Base-by-base conservation (phyloP, 1,140 invertebrate genomes). In the Hypsibius dujardini region DNA sequence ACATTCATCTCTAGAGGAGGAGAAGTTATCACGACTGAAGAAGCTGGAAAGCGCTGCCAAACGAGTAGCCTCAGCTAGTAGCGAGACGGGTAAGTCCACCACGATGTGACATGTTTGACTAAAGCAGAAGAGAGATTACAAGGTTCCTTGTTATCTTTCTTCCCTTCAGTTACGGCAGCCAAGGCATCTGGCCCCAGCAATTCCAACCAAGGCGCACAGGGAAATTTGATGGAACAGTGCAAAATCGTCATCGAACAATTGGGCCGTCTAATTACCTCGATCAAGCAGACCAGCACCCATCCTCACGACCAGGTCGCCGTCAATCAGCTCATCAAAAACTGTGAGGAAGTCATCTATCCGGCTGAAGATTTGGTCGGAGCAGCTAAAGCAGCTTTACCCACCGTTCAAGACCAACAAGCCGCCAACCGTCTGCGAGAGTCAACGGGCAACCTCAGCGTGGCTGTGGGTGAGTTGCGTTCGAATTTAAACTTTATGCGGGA, bases 31-130 rank as follows among this genome's bases (percentile, higher is more conserved):
- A 14, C 40, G 46, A 70, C 46, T 71, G 42, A 70, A 42, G 2
- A 2, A 42, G n/a, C 69, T 74, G 14, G 73, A 82, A 78, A 79
- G 78, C 73, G 89, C 89, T 73, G 91, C 92, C 0, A 89, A 90
- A 76, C 87, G 91, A 75, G 90, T 91, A 0, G 88, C 90, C 0
- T 85, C 89, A 0, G 87, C 88, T 59, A 90, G 90, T 1, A 95
- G 90, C 0, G 93, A 96, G 77, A 88, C 92, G 72, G 88, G 95
- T 70, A 81, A 78, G 59, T 79, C 82, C 2, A 76, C 80, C 1
- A 76, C 75, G 70, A 71, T 73, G 7, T 69, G 47, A 14, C 47
- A 46, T 59, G 42, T 73, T 7, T n/a, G 15, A 50, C 71, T 14
- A 71, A 77, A 28, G 77, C 75, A 28, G 77, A 78, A 12, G 12